A percentile compares a stretch with the other conserved stretches of the same genome.
phyloP scores from a whole-genome alignment of 92 coral and sea anemone genomes.

The Phenganax marumi region DNA sequence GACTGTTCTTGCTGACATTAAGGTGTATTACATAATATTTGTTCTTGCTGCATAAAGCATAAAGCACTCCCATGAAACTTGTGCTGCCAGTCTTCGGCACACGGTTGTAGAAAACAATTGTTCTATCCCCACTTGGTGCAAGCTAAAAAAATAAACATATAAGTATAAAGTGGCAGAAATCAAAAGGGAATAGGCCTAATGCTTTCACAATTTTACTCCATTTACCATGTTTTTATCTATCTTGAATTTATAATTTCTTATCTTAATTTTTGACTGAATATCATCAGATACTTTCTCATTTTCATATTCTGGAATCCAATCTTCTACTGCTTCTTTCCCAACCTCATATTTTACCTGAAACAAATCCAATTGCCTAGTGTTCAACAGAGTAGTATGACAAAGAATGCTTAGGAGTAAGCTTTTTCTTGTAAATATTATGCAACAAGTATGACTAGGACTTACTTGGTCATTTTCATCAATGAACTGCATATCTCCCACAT shows the following conservation, averaged over 20 bases:
- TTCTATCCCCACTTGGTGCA: conserved; percentile 53
- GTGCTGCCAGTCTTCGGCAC: conserved; percentile 99
- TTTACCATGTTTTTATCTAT: conserved; percentile 21
- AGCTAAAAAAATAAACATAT: conserved; percentile 35
- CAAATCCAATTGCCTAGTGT: background rate
- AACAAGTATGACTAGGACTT: background rate
- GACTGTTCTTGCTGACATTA: conserved; percentile 74
- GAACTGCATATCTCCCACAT: background rate
- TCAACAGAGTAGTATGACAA: too few species aligned
- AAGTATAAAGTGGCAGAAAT: background rate
- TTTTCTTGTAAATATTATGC: too few species aligned
- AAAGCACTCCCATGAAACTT: conserved; percentile 91
- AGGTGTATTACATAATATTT: conserved; percentile 78
- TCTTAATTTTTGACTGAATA: background rate
- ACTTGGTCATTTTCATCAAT: background rate
- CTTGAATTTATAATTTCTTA: background rate
- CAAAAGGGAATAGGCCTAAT: background rate
- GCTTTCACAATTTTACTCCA: background rate
- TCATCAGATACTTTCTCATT: conserved; percentile 2
- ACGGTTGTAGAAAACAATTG: conserved; percentile 84
- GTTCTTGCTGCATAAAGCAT: conserved; percentile 69
- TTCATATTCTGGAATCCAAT: background rate
- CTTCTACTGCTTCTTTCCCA: background rate
- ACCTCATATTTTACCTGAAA: background rate
- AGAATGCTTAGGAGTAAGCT: too few species aligned